Evolutionary conservation across 1,140 invertebrate genomes (phyloP), one percentile per base, ranked within the genome.

Genomic region (Drosophila sulfurigaster): DNA sequence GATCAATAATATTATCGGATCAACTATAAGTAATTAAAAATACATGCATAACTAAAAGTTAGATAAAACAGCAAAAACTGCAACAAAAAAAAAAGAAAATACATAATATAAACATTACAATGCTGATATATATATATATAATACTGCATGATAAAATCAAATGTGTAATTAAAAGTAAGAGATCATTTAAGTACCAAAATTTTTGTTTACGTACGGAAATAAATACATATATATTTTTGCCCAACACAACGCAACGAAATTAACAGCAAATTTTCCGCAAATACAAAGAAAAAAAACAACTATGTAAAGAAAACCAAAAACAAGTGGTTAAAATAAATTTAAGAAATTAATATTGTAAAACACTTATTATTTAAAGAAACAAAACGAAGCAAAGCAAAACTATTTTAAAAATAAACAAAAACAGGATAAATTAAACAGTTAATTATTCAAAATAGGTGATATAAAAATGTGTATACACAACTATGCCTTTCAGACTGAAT

Each of bases 401-500:
- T 78, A 77, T 78, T 72, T 79, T 78, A 69, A 87, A 75, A 80
- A 76, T 60, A 70, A 77, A 82, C 69, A 65, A 60, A 69, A 81
- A 62, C 64, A 63, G 66, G 58, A 79, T 68, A 77, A 70, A 79
- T 65, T 78, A 74, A 80, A 78, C 70, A 89, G 67, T 89, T 81
- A 82, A 88, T 88, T 88, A 74, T 88, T 88, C 68, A 89, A 89
- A 85, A 89, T 85, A 85, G 85, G 85, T 89, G 85, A 89, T 89
- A 88, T 85, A 65, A 85, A 68, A 89, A 85, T 81, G 79, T 89
- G 85, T 89, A 89, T 89, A 81, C 79, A 81, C 75, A 81, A 90
- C 78, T 90, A 89, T 89, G 85, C 85, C 85, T 89, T 89, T 89
- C 85, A 89, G 85, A 89, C 85, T 89, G 85, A 89, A 89, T 89